A percentile compares a stretch with the other conserved stretches of the same genome.
phyloP scores from a whole-genome alignment of 2,888 invertebrate species.

The Tetrapedia diversipes region DNA sequence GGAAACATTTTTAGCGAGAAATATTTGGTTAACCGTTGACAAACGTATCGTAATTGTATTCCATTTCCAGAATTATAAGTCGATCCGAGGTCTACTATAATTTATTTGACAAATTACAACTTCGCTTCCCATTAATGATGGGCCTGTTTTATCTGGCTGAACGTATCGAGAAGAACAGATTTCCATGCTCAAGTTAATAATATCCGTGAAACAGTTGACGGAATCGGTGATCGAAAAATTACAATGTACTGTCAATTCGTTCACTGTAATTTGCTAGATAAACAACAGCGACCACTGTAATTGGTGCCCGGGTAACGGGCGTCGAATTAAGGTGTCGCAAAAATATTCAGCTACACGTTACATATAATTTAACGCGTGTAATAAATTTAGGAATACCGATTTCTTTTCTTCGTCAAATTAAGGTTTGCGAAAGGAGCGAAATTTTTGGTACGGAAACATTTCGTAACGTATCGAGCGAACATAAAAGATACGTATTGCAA shows the following conservation, averaged over 20 bases:
- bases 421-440: too few species aligned
- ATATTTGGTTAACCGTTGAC: neutral
- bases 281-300: neutral
- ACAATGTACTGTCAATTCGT: neutral
- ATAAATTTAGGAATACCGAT: too few species aligned
- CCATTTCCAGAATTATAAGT: slow-evolving; percentile 1
- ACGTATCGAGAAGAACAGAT: slow-evolving; percentile 1
- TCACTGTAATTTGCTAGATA: slow-evolving; percentile 4
- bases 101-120: slow-evolving; percentile 25
- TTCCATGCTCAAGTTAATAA: slow-evolving; percentile 6
- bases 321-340: slow-evolving; percentile 3
- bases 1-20: neutral
- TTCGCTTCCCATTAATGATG: slow-evolving; percentile 6
- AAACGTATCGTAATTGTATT: neutral
- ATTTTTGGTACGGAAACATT: too few species aligned
- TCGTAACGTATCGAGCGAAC: too few species aligned
- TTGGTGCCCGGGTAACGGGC: neutral
- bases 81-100: neutral
- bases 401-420: too few species aligned
- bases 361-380: too few species aligned
- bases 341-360: too few species aligned
- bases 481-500: too few species aligned
- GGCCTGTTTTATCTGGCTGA: neutral
- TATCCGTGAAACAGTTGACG: neutral
- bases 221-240: slow-evolving; percentile 9